These are phyloP conservation scores for Athalia cordata DNA, from an alignment of 2,888 invertebrate genomes.

Conservation along the genomic window DNA sequence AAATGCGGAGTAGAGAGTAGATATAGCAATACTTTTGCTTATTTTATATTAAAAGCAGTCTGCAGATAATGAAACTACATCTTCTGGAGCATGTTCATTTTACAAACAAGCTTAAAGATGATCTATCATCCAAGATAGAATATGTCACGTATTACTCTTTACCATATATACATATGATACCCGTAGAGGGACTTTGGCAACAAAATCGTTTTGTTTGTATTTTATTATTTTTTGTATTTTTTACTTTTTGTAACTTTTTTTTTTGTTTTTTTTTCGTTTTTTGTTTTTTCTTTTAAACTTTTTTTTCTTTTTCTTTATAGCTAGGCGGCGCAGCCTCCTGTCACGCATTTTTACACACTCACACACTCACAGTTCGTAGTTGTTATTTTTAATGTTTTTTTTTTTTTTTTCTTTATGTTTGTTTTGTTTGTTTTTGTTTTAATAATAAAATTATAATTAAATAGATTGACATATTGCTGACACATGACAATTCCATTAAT, in stretches of 20 bases:
- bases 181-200: constrained; percentile 68
- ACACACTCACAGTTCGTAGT: constrained; percentile 46
- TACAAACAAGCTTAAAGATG: neutral
- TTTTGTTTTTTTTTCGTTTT: constrained; percentile 51
- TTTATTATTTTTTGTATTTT: constrained; percentile 46
- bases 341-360: constrained; percentile 32
- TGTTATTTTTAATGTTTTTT: constrained; percentile 49
- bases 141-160: constrained; percentile 28
- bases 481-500: constrained; percentile 51
- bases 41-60: neutral
- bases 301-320: constrained; percentile 52
- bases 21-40: neutral
- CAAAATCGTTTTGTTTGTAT: constrained; percentile 60
- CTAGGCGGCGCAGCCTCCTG: constrained; percentile 61
- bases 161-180: constrained; percentile 46
- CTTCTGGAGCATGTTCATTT: constrained; percentile 1
- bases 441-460: constrained; percentile 51
- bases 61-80: neutral
- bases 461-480: constrained; percentile 50
- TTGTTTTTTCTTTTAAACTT: constrained; percentile 50
- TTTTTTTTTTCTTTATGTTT: constrained; percentile 36
- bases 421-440: constrained; percentile 46
- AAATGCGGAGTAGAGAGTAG: constrained; percentile 2
- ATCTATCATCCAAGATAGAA: neutral
- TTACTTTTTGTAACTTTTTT: constrained; percentile 46